Evolutionary conservation across 2,113 vertebrate species (phyloP), one percentile per base, ranked within the genome.

Genomic region (Sakesphorus luctuosus): DNA sequence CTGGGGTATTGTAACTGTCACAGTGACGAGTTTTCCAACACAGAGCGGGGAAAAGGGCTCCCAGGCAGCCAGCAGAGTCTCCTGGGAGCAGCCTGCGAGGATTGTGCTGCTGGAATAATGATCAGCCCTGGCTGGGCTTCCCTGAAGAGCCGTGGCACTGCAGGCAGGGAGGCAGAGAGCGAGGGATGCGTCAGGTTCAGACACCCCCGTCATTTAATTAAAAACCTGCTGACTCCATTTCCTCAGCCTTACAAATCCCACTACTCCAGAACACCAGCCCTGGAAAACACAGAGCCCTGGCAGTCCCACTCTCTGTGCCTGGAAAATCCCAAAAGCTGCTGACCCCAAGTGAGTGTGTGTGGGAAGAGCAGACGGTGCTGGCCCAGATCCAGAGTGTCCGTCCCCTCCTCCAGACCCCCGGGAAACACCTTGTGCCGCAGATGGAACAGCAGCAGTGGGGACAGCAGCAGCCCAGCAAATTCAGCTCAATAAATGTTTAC

Each of bases 281-380:
- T 17, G 82, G 90, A 12, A 33, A 58, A 56, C 0, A 7, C 28
- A 1, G 16, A 36, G 75, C 1, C 24, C 69, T 6, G 44, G 4
- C 8, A 29, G 38, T 4, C 7, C 21, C 28, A 0, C 40, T 31
- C 2, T 3, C 46, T 28, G 35, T 0, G 35, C 80, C 72, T 11
- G 23, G 62, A 63, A 56, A 49, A 90, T 24, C 72, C 93, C 89
- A 8, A 0, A 3, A 62, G 84, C 11, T 14, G 8, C 59, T 15
- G 2, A 25, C 35, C 2, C 50, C n/a, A 2, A 18, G 61, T 0
- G 9, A 18, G 61, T 0, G 9, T 3, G 31, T 2, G 72, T 10
- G 68, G 84, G 77, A 13, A 61, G 67, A 4, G 47, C 14, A 29
- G 44, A 15, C 0, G 2, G 1, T 29, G 29, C n/a, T 4, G 0